These are phyloP conservation scores for Sander lucioperca DNA, from an alignment of 2,113 vertebrate genomes.

Conservation along the genomic window DNA sequence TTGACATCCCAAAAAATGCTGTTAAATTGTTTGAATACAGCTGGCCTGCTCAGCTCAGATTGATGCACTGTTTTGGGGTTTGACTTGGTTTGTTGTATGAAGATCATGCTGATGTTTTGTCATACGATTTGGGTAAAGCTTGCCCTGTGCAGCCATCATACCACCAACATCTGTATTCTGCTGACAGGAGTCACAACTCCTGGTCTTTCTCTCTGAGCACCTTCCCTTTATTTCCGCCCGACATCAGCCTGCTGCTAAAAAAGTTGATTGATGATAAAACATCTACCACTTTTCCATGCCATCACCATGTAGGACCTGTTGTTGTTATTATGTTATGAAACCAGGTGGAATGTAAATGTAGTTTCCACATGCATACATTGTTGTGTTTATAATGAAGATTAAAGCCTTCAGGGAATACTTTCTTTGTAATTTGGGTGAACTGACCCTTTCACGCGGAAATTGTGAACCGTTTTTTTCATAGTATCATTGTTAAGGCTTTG, in stretches of 20 bases:
- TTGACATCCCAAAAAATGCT: constrained; percentile 75
- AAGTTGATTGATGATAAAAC: background rate
- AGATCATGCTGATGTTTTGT: background rate
- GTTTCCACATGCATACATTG: background rate
- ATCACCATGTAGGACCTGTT: background rate
- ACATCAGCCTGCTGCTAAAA: too few relatives aligned
- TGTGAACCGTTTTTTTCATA: too few relatives aligned
- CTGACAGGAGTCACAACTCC: background rate
- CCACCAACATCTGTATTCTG: background rate
- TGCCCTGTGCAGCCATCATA: background rate
- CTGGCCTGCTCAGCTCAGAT: constrained; percentile 26
- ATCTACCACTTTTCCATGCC: background rate
- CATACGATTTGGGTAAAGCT: background rate
- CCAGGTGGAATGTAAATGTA: background rate
- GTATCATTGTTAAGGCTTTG: background rate
- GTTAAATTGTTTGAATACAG: constrained; percentile 67
- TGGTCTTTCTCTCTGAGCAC: background rate
- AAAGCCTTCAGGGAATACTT: background rate
- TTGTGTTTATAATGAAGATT: background rate
- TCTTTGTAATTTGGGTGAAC: background rate
- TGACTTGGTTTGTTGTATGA: constrained; percentile 4
- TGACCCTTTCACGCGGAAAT: too few relatives aligned
- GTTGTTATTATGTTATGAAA: background rate
- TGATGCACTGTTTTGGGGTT: constrained; percentile 17
- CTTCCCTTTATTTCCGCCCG: background rate